Evolutionary conservation across 2,797 vertebrate species (phyloP).

Genomic region (Moxostoma hubbsi): DNA sequence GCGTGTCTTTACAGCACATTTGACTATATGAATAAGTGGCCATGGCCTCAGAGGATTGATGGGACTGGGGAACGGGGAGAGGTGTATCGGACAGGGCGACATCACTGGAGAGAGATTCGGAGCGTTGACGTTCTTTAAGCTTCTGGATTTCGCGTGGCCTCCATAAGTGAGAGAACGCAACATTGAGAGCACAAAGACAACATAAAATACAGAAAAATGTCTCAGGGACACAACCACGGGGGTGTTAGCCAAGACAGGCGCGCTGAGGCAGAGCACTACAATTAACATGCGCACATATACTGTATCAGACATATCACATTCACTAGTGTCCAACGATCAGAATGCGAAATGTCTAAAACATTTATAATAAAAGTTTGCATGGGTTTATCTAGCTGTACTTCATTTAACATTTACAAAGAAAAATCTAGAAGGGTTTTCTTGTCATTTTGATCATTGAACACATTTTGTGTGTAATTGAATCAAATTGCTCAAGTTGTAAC

Average conservation of each 20-base stretch:
- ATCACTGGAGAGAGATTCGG: conserved; percentile 92
- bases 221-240: conserved; percentile 64
- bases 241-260: conserved; percentile 62
- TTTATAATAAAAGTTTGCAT: background rate
- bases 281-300: background rate
- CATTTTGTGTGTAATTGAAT: background rate
- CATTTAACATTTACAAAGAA: background rate
- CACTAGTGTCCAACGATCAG: conserved; percentile 21
- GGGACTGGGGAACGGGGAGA: conserved; percentile 92
- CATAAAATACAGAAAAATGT: conserved; percentile 51
- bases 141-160: conserved; percentile 96
- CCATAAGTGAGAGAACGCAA: conserved; percentile 85
- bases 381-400: background rate
- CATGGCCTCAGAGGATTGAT: conserved; percentile 87
- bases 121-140: conserved; percentile 96
- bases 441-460: conserved; percentile 42
- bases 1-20: background rate
- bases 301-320: conserved; percentile 6
- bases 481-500: background rate
- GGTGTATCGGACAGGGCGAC: conserved; percentile 89
- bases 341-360: background rate
- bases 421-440: background rate
- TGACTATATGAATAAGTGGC: background rate
- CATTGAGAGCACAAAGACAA: conserved; percentile 39
- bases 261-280: background rate